Base-by-base conservation (phyloP, 2,113 vertebrate genomes). In the Formicarius rufipectus region DNA sequence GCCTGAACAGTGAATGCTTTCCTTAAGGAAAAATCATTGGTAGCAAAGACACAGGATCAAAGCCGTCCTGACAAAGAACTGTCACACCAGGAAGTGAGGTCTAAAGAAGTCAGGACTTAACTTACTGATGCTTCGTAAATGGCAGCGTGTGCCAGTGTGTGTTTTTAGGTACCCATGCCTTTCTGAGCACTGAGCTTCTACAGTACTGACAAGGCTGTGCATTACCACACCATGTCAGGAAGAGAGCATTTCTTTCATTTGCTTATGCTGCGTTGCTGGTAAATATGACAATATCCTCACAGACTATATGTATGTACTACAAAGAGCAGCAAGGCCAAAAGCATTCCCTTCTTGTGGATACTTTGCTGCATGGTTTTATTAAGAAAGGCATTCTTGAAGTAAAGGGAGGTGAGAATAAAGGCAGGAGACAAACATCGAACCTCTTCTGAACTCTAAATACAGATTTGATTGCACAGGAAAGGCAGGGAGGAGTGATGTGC, bases 401-500 rank as follows among this genome's bases (percentile, higher is more conserved):
- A 50, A 50, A 55, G 35, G 24, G 62, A 7, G 13, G 25, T 11
- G 18, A 68, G 28, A 63, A 25, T 74, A 67, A 72, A 84, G 9
- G 35, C 56, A 37, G 31, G 58, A 69, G 37, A 62, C 30, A 84
- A 87, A 14, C 11, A 52, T 2, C 12, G 10, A 68, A 74, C 52
- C 14, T 85, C 62, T 64, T 82, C 31, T 55, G 33, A 59, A 18
- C 13, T 87, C 39, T 53, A 33, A 91, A 72, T 56, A 79, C 56
- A 64, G 35, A 44, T 75, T 59, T 30, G n/a, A n/a, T 80, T 90
- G 31, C 42, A 35, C 6, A 79, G 39, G 19, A 53, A 53, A 79
- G 37, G 12, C n/a, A 53, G 20, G 55, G 47, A 82, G 22, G 23
- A 40, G 3, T 0, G 0, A 6, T 86, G 24, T 21, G 30, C 10